These are phyloP conservation scores for Acipenser oxyrinchus DNA, from an alignment of 2,797 vertebrate species.

Conservation along the genomic window DNA sequence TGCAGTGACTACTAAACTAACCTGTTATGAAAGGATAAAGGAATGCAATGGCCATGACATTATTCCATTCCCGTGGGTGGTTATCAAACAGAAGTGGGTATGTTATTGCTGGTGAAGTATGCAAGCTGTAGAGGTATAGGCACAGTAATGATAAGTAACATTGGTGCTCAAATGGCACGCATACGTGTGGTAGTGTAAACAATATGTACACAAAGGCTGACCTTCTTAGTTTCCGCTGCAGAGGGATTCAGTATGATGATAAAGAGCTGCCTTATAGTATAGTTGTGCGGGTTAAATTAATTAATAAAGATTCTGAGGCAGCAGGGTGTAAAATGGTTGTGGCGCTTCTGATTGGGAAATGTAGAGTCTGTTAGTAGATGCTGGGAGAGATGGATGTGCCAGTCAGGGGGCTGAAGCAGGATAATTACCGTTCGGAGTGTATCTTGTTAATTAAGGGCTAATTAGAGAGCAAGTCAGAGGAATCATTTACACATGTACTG, in stretches of 20 bases:
- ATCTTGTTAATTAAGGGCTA: conserved; percentile 98
- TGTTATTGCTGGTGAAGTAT: too few relatives aligned
- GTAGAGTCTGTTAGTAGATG: conserved; percentile 61
- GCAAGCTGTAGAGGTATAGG: too few relatives aligned
- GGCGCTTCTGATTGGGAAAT: conserved; percentile 66
- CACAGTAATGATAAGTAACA: too few relatives aligned
- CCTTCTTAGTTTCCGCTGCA: not conserved
- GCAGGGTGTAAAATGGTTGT: conserved; percentile 48
- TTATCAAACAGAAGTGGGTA: too few relatives aligned
- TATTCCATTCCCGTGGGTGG: too few relatives aligned
- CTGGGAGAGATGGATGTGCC: conserved; percentile 83
- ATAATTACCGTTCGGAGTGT: conserved; percentile 94
- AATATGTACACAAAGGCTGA: too few relatives aligned
- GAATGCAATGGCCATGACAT: too few relatives aligned
- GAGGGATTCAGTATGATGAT: not conserved
- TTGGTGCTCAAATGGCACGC: too few relatives aligned
- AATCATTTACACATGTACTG: conserved; percentile 48
- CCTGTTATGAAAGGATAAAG: too few relatives aligned
- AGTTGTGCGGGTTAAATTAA: conserved; percentile 35
- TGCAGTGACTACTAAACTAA: too few relatives aligned
- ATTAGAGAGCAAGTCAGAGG: conserved; percentile 84
- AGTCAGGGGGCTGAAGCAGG: conserved; percentile 77
- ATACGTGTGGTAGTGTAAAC: too few relatives aligned
- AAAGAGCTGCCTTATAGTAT: too few relatives aligned
- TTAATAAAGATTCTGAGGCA: conserved; percentile 50